Evolutionary conservation across 2,888 invertebrate genomes (phyloP), one percentile per base, ranked within the genome.

Genomic region (Halictus quadricinctus): DNA sequence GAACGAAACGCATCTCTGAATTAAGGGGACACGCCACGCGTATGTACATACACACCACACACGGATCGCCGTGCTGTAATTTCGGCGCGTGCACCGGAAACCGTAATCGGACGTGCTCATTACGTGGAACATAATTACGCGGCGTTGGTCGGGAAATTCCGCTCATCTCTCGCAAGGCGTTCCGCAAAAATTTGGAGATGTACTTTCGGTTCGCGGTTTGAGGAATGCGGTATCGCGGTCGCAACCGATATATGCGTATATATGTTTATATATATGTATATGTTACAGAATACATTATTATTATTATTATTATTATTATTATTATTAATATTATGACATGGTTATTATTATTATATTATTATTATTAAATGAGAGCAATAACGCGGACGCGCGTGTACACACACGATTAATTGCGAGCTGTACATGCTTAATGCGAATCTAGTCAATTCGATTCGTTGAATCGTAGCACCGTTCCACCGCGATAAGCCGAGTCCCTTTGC

Each of bases 381-480:
- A 74, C 79, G 80, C 81, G 70, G 82, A 74, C 64, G 77, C 86
- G 79, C 82, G 82, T 73, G 76, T 82, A 73, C 79, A 76, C 82
- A 80, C 82, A 82, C 79, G 82, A 83, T 80, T 82, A 72, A 82
- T 77, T 78, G 74, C 77, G 74, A 83, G 36, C 72, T 77, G 60
- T 86, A 81, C 76, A 86, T 76, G 86, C 79, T 86, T 86, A 82
- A 86, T 79, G 87, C 87, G 87, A 83, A 84, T 87, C 87, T 87
- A 87, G 87, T 87, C 87, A 84, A 84, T 84, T 84, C 87, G 87
- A 87, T 87, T 87, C 87, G 87, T 87, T 84, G 87, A 87, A 87
- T 87, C 87, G 81, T 79, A 75, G 86, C 76, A 50, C 87, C 70
- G 77, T 77, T 83, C 18, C 75, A 74, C 77, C 72, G 76, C 80